Evolutionary conservation across 1,140 invertebrate species (phyloP).

Genomic region (Ceratosolen fusciceps): DNA sequence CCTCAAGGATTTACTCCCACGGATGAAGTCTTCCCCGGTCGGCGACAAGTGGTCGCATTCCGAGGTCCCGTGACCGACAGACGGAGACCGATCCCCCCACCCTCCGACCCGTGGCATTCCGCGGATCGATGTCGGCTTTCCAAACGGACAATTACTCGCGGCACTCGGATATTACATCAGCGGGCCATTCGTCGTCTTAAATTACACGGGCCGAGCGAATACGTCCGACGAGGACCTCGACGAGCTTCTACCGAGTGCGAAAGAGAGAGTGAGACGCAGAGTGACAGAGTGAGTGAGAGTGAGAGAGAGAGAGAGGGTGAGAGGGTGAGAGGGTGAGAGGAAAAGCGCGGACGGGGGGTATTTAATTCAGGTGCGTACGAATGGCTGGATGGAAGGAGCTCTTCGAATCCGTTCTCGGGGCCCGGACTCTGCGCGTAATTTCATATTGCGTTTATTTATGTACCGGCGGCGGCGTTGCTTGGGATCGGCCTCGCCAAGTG

Average conservation of each 20-base stretch:
- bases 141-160: background rate
- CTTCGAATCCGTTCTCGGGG: background rate
- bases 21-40: no score
- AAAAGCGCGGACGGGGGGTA: background rate
- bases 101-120: no score
- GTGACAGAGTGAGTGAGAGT: no score
- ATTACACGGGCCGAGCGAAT: background rate
- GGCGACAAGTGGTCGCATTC: no score
- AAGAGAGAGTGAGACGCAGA: no score
- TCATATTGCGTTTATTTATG: conserved; percentile 41
- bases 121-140: no score
- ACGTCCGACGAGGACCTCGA: background rate
- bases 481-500: background rate
- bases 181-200: background rate
- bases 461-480: conserved; percentile 4
- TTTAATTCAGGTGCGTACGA: conserved; percentile 3
- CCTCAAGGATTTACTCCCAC: no score
- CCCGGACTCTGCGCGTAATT: conserved; percentile 32
- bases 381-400: background rate
- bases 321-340: no score
- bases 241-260: no score
- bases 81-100: no score
- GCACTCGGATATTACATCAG: background rate
- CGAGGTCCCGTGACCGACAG: no score
- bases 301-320: no score